A percentile compares a stretch with the other conserved stretches of the same genome.
These are phyloP conservation scores for Pemphigus obesinymphae DNA, from an alignment of 1,140 invertebrate genomes.

Conservation along the genomic window DNA sequence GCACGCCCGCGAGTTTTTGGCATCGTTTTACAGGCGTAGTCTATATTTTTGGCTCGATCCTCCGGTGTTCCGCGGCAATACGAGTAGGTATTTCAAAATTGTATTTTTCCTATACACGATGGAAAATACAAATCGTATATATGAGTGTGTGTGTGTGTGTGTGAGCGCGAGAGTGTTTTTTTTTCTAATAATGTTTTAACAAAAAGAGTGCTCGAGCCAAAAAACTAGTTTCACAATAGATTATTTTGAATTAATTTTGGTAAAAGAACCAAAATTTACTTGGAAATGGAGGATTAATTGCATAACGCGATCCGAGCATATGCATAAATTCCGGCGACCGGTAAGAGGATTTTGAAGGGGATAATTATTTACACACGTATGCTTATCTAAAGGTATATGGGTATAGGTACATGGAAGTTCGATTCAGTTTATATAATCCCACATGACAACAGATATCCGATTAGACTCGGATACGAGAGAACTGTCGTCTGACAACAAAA, in stretches of 20 bases:
- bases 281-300: neutral
- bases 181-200: constrained; percentile 1
- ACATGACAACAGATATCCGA: no score
- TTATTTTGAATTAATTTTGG: neutral
- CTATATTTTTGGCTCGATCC: constrained; percentile 10
- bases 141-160: neutral
- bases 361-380: no score
- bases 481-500: no score
- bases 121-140: neutral
- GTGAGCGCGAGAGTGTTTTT: no score
- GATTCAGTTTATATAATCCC: no score
- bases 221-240: neutral
- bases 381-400: no score
- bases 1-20: neutral
- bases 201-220: constrained; percentile 2
- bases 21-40: constrained; percentile 11
- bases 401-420: no score
- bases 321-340: no score
- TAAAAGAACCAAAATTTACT: neutral
- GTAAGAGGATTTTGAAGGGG: no score
- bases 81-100: constrained; percentile 23
- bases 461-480: no score
- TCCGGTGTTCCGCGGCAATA: neutral
- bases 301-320: no score
- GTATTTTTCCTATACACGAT: neutral